Conservation (phyloP, 2,888 invertebrate genomes). For the Mimas tiliae region DNA sequence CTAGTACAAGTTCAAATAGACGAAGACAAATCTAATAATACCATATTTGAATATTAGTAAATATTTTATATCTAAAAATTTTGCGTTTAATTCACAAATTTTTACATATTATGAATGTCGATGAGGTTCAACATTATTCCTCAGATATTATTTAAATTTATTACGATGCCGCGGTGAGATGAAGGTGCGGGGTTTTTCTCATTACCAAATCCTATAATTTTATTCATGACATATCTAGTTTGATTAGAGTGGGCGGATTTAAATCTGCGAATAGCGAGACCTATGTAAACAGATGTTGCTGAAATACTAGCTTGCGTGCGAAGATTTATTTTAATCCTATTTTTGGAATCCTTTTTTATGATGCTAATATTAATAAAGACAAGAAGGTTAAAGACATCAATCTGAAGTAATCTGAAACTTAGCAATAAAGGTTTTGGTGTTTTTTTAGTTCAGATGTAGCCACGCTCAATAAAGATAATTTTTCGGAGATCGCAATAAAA, state of each 20-base stretch:
- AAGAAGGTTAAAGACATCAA: background rate
- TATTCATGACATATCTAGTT: constrained; percentile 49
- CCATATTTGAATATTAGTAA: background rate
- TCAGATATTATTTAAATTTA: constrained; percentile 52
- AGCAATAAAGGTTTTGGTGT: too few relatives aligned
- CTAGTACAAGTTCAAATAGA: background rate
- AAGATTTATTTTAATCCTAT: constrained; percentile 11
- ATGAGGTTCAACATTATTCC: background rate
- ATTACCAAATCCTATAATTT: constrained; percentile 48
- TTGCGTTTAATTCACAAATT: background rate
- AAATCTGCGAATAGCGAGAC: background rate
- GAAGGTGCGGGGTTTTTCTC: constrained; percentile 43
- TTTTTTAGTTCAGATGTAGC: too few relatives aligned
- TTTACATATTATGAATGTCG: background rate
- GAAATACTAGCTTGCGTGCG: background rate
- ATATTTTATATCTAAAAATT: background rate
- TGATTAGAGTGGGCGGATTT: constrained; percentile 30
- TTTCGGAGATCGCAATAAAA: too few relatives aligned
- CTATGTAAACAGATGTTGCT: constrained; percentile 18
- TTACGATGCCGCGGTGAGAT: constrained; percentile 47
- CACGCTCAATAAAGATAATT: too few relatives aligned
- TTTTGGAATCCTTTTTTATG: background rate
- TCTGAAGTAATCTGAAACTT: too few relatives aligned
- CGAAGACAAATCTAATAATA: background rate
- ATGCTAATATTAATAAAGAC: background rate